Base-by-base conservation (phyloP, 37 sponge, comb jelly and placozoan genomes). In the Aplysina aerophoba region DNA sequence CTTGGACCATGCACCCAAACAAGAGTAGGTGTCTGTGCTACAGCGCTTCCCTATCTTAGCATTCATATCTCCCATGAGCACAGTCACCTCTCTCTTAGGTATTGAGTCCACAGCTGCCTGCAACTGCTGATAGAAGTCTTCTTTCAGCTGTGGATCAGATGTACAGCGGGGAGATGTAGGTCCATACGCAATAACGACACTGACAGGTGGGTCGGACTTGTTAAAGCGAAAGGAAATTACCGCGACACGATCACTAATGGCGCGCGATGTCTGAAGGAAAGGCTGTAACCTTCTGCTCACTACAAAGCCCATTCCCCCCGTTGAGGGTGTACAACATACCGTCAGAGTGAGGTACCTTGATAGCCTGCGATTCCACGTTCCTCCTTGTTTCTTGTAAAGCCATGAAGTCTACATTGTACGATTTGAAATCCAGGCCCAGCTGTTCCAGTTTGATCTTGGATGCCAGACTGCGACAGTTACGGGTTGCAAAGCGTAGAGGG, bases 341-440 rank as follows among this genome's bases (percentile, higher is more conserved):
- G 73, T 35, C 37, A 21, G 37, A 35, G 34, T 71, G 73, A 36
- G 73, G 37, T 35, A 71, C 34, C 12, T 35, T 71, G 37, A 36
- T 71, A 35, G 73, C 4, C 20, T 19, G 73, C 2, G 4, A 33
- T 36, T 71, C 2, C 3, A 12, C 37, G 5, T 71, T 33, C 73
- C 73, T 71, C 37, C 37, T 71, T 19, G 73, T 71, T 35, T 71
- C 73, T 71, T 71, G 73, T 71, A 71, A 33, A 36, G 73, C 73
- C 73, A 71, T 25, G 73, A 71, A 71, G 11, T 71, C 73, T 35
- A 71, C 21, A 25, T 33, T 1, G 73, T 71, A 71, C 37, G 37
- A 36, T 30, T 71, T 35, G 73, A 71, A 71, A 33, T 71, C 35
- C 37, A 71, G 37, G 73, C 37, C 73, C 35, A 71, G 73, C 15